phyloP scores from a whole-genome alignment of 2,797 vertebrate species.

The Enteromius afrohamiltoni region DNA sequence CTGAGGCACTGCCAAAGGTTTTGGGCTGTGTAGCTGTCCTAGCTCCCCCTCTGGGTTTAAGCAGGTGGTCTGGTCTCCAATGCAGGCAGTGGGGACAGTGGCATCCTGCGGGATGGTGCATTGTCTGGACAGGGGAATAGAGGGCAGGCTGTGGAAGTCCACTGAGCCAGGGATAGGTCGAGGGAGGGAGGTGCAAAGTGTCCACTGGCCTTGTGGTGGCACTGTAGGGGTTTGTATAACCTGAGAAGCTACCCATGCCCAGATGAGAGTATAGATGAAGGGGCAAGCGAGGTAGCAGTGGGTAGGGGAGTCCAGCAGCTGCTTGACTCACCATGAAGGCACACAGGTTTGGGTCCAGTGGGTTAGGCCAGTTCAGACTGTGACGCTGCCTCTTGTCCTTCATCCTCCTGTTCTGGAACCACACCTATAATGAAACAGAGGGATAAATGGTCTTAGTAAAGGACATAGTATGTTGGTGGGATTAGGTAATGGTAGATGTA shows the following conservation, averaged over 20 bases:
- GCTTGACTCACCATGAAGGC: constrained; percentile 71
- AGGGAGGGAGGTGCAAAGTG: constrained; percentile 64
- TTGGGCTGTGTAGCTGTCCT: constrained; percentile 57
- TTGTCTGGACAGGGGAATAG: constrained; percentile 61
- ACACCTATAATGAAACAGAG: constrained; percentile 61
- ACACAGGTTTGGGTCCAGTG: constrained; percentile 70
- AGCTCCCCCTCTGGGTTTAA: constrained; percentile 65
- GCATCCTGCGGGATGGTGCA: constrained; percentile 69
- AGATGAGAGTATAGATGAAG: constrained; percentile 71
- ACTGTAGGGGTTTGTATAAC: constrained; percentile 63
- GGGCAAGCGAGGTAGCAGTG: constrained; percentile 68
- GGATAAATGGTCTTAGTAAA: constrained; percentile 13
- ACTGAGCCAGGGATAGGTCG: constrained; percentile 61
- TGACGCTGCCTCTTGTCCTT: constrained; percentile 79
- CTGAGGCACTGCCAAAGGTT: constrained; percentile 57
- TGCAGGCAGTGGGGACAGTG: constrained; percentile 71
- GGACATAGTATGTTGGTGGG: not conserved
- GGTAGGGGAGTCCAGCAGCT: constrained; percentile 63
- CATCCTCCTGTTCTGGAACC: constrained; percentile 82
- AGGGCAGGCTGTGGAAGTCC: constrained; percentile 63
- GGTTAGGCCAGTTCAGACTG: constrained; percentile 71
- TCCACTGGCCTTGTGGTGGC: constrained; percentile 66
- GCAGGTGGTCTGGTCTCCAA: constrained; percentile 71
- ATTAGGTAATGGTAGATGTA: constrained; percentile 24
- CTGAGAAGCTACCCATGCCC: constrained; percentile 55